Evolutionary conservation across 2,797 vertebrate genomes (phyloP).

Genomic region (Danio albolineatus): DNA sequence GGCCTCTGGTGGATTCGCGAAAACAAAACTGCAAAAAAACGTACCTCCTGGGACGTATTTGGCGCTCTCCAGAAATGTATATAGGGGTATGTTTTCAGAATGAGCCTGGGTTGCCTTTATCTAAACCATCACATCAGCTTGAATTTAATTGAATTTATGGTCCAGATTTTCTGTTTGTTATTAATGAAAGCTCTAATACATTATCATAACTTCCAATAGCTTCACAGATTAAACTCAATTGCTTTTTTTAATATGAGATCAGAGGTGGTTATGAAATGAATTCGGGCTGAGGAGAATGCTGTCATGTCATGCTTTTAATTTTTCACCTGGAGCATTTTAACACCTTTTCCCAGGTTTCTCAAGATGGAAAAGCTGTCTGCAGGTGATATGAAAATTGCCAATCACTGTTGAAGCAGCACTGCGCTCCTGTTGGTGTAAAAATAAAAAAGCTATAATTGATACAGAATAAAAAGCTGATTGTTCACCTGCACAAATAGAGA

Average conservation of each 20-base stretch:
- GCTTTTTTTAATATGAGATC: conserved; percentile 57
- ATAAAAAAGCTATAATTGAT: conserved; percentile 45
- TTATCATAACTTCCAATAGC: conserved; percentile 53
- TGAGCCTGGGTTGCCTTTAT: conserved; percentile 47
- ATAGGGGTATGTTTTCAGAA: too few relatives aligned
- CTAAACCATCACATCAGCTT: conserved; percentile 66
- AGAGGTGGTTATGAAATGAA: conserved; percentile 32
- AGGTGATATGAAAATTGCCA: conserved; percentile 58
- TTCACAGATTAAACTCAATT: conserved; percentile 53
- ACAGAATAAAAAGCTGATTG: conserved; percentile 55
- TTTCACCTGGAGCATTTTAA: conserved; percentile 44
- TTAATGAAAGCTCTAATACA: conserved; percentile 48
- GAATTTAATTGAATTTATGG: too few relatives aligned
- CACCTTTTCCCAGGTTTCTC: conserved; percentile 29
- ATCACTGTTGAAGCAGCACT: conserved; percentile 50
- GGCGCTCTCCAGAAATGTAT: too few relatives aligned
- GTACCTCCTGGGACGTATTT: too few relatives aligned
- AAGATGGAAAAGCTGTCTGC: conserved; percentile 51
- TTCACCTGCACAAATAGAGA: conserved; percentile 52
- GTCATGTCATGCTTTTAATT: conserved; percentile 33
- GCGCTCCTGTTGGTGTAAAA: conserved; percentile 6
- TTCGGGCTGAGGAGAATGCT: conserved; percentile 36
- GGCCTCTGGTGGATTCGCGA: too few relatives aligned
- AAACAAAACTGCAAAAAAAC: too few relatives aligned
- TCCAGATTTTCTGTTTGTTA: conserved; percentile 39